Evolutionary conservation across 2,797 vertebrate genomes (phyloP).

Genomic region (Pteropus rufus): DNA sequence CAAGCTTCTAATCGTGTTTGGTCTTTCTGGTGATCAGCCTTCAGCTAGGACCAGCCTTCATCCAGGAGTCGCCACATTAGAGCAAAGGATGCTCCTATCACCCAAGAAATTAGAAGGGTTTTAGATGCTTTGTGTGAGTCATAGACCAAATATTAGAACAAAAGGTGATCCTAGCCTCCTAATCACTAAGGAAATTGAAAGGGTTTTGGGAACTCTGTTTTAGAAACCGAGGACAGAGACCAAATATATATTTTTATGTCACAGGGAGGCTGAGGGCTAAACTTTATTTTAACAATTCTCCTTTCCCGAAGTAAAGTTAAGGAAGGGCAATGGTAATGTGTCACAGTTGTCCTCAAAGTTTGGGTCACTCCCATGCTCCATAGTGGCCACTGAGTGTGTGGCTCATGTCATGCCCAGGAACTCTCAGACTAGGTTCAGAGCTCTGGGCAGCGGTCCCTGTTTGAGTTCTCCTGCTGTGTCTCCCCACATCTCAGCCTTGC

Average conservation of each 20-base stretch:
- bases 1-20: background rate
- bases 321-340: background rate
- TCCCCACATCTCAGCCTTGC: background rate
- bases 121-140: background rate
- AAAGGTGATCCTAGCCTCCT: background rate
- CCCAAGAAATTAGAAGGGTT: background rate
- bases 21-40: background rate
- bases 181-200: background rate
- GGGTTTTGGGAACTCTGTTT: background rate
- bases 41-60: too few species aligned
- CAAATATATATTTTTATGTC: background rate
- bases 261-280: background rate
- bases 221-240: background rate
- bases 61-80: background rate
- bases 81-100: background rate
- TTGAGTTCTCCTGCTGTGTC: background rate
- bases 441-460: fast-evolving
- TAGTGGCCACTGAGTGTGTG: too few species aligned
- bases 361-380: too few species aligned
- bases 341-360: background rate
- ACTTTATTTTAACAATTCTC: background rate
- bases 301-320: background rate
- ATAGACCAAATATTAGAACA: background rate
- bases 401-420: background rate
- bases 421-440: background rate